A percentile compares a stretch with the other conserved stretches of the same genome.
Conservation (phyloP, 2,113 vertebrate genomes). For the Mesoclemmys tuberculata region DNA sequence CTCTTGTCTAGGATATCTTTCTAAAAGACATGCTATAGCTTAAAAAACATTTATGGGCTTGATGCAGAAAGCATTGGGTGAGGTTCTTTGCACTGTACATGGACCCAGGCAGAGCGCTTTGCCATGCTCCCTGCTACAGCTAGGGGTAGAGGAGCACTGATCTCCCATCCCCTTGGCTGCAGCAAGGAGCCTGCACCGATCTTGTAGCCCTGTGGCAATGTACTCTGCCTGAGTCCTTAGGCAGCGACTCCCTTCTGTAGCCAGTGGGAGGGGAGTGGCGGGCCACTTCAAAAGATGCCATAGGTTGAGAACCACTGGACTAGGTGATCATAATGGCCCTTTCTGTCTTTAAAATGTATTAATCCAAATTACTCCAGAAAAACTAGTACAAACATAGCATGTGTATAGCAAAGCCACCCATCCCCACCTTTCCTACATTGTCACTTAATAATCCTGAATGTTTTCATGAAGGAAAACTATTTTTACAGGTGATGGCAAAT, state of each 20-base stretch:
- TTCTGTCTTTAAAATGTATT: background rate
- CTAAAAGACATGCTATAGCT: background rate
- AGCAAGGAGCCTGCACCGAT: too few species aligned
- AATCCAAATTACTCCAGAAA: background rate
- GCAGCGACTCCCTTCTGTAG: too few species aligned
- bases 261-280: too few species aligned
- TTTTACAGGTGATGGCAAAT: background rate
- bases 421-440: background rate
- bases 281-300: too few species aligned
- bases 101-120: too few species aligned
- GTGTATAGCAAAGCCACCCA: background rate
- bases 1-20: background rate
- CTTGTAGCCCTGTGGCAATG: too few species aligned
- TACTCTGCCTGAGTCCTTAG: too few species aligned
- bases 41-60: background rate
- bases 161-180: too few species aligned
- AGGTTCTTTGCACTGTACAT: background rate
- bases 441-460: background rate
- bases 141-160: too few species aligned
- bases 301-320: too few species aligned
- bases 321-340: background rate
- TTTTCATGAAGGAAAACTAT: background rate
- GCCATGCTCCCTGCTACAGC: too few species aligned
- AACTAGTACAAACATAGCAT: background rate
- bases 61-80: background rate